Percentiles rank a stretch among this genome's conserved stretches.
phyloP scores from a whole-genome alignment of 2,797 vertebrate species.

The Leuciscus waleckii region DNA sequence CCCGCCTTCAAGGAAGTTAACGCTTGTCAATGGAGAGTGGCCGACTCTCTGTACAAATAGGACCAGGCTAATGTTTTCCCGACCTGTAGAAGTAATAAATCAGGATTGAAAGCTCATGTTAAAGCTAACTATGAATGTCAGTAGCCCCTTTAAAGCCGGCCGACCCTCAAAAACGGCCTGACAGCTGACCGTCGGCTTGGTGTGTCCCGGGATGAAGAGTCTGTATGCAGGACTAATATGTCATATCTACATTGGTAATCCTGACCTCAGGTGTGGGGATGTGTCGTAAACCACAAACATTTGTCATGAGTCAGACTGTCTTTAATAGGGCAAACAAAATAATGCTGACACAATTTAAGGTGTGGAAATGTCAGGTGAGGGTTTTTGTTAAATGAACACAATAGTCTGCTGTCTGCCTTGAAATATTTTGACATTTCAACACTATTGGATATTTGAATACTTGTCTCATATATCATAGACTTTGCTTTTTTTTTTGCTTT shows the following conservation, averaged over 20 bases:
- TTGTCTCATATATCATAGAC: not conserved
- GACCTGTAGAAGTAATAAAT: not conserved
- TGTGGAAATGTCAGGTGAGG: not conserved
- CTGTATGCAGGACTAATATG: not conserved
- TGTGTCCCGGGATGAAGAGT: not conserved
- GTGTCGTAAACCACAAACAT: not conserved
- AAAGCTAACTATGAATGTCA: not conserved
- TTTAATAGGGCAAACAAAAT: slow-evolving; percentile 9
- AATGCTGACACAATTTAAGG: not conserved
- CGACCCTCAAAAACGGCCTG: not conserved
- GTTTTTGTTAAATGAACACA: slow-evolving; percentile 8
- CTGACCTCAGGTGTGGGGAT: slow-evolving; percentile 10
- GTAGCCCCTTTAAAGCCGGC: not conserved
- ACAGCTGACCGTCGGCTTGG: not conserved
- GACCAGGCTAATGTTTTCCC: not conserved
- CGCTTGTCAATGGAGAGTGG: too few relatives aligned
- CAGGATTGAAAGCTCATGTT: not conserved
- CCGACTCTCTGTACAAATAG: too few relatives aligned
- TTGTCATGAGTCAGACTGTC: slow-evolving; percentile 7
- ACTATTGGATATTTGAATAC: not conserved
- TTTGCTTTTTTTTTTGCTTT: not conserved
- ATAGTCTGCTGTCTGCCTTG: not conserved
- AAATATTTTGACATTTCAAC: slow-evolving; percentile 11
- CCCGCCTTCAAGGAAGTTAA: too few relatives aligned
- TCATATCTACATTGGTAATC: not conserved